phyloP scores from a whole-genome alignment of 2,113 vertebrate genomes.

The Protomyctophum bolini region DNA sequence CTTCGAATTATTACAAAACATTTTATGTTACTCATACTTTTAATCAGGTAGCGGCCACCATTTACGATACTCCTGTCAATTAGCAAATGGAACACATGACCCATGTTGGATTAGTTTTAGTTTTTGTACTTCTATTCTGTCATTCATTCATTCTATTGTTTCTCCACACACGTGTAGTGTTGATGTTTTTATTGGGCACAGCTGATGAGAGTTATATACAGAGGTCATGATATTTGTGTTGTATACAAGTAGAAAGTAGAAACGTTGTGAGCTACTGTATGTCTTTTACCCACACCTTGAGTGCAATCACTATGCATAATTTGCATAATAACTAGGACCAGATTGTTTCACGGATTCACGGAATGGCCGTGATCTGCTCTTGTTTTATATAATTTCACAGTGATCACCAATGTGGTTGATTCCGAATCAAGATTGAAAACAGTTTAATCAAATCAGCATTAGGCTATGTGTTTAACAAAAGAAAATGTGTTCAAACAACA shows the following conservation, averaged over 20 bases:
- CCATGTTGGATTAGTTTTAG: slow-evolving; percentile 5
- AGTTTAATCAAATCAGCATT: not conserved
- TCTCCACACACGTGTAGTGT: not conserved
- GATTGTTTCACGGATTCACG: not conserved
- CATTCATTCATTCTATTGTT: not conserved
- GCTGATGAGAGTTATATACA: too few species aligned
- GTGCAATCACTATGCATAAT: not conserved
- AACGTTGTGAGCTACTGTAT: too few species aligned
- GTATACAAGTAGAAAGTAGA: not conserved
- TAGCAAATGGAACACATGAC: not conserved
- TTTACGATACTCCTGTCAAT: slow-evolving; percentile 28
- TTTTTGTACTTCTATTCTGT: slow-evolving; percentile 38
- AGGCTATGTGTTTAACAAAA: not conserved
- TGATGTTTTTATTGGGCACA: not conserved
- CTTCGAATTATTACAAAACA: slow-evolving; percentile 22
- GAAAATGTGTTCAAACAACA: not conserved
- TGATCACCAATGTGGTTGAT: not conserved
- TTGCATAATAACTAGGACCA: not conserved
- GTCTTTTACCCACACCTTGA: too few species aligned
- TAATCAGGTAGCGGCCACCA: slow-evolving; percentile 38
- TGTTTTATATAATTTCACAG: slow-evolving; percentile 12
- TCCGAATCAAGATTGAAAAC: not conserved
- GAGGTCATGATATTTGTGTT: not conserved
- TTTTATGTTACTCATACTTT: slow-evolving; percentile 28
- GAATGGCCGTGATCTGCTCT: not conserved